Base-by-base conservation (phyloP, 2,113 vertebrate genomes). In the Leucopternis melanops region DNA sequence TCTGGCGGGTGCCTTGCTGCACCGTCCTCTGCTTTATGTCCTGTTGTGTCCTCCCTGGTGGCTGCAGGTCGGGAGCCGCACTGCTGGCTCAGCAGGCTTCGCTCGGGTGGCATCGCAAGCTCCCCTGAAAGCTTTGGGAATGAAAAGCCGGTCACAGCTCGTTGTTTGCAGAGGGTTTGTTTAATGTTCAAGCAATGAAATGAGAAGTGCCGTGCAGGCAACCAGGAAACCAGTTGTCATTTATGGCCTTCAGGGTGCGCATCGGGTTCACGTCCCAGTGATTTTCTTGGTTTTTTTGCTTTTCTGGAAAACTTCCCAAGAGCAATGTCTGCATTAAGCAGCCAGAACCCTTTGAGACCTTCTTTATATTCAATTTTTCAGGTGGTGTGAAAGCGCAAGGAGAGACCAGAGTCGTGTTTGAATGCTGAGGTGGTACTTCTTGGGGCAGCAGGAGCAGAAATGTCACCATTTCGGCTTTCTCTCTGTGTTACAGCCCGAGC, bases 231-330 rank as follows among this genome's bases (percentile, higher is more conserved):
- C 45, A 2, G 16, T 7, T 32, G 58, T 69, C 40, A 1, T 1
- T 69, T 1, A 1, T 3, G 22, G 40, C n/a, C 82, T 52, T 42
- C 58, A 13, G 45, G 44, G 21, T 4, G 27, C 4, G 0, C 25
- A 0, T 14, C 2, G 0, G 3, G 7, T 40, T 77, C 27, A 1
- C 0, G 1, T 40, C 74, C 50, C 62, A 3, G 8, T 0, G 45
- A 25, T 66, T 79, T 58, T 26, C 69, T 50, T 2, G 1, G 3
- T 16, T 54, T 63, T 62, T 42, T 55, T 18, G 42, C 63, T 81
- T 36, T 47, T 42, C 74, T n/a, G 62, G 50, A 49, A 80, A 63
- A n/a, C 38, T 19, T 27, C 17, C 18, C 32, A 8, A 13, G 20
- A 54, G n/a, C 84, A 5, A 11, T 4, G 54, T 9, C 23, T 0